Evolutionary conservation across 2,113 vertebrate genomes (phyloP).

Genomic region (Manacus vitellinus): DNA sequence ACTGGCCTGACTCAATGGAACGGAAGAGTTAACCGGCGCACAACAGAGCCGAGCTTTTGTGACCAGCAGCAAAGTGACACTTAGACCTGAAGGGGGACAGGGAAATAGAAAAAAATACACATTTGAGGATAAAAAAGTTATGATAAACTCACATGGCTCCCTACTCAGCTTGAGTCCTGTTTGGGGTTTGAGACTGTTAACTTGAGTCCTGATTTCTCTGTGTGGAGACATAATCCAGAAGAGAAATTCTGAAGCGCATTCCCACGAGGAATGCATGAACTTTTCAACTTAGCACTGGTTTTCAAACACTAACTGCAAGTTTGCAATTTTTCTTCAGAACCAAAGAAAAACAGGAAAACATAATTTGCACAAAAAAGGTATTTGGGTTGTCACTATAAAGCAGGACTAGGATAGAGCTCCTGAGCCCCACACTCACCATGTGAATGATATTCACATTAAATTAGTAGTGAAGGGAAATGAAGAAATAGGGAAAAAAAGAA

Average conservation of each 20-base stretch:
- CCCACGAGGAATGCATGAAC: neutral
- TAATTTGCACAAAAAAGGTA: neutral
- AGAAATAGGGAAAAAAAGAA: neutral
- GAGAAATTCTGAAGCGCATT: neutral
- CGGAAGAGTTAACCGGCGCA: neutral
- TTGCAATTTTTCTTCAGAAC: neutral
- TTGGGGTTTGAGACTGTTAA: neutral
- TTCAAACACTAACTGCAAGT: neutral
- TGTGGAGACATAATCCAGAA: neutral
- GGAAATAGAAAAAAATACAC: neutral
- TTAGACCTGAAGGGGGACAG: neutral
- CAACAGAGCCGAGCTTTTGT: fast-evolving
- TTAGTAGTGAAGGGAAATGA: neutral
- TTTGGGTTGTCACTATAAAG: neutral
- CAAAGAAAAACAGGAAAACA: neutral
- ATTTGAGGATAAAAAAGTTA: neutral
- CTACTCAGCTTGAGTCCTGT: neutral
- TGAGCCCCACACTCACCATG: neutral
- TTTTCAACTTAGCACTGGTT: neutral
- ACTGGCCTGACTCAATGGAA: neutral
- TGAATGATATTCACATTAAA: neutral
- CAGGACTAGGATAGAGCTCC: neutral
- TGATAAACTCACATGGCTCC: neutral
- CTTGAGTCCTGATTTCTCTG: neutral
- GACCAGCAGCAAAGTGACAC: neutral